Evolutionary conservation across 1,140 invertebrate species (phyloP).

Genomic region (Drosophila navojoa): DNA sequence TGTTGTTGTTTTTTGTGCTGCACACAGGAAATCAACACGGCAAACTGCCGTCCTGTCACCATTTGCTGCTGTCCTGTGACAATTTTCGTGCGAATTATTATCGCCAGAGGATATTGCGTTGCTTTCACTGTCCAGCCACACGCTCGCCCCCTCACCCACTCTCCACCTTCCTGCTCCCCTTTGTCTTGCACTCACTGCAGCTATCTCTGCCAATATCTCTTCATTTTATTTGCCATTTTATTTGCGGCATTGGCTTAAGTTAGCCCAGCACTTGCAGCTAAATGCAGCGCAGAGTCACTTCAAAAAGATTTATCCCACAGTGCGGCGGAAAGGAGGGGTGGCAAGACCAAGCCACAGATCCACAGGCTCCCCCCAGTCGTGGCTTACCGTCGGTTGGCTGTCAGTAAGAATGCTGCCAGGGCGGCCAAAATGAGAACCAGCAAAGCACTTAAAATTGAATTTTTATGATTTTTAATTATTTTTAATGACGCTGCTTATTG

Average conservation of each 20-base stretch:
- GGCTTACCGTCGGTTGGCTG: constrained; percentile 54
- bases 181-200: not conserved
- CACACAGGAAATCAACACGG: constrained; percentile 80
- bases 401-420: constrained; percentile 59
- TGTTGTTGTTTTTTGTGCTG: constrained; percentile 56
- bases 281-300: constrained; percentile 65
- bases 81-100: constrained; percentile 73
- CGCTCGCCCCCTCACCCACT: not conserved
- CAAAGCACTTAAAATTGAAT: constrained; percentile 78
- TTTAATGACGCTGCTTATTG: constrained; percentile 82
- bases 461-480: constrained; percentile 84
- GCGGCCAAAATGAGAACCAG: constrained; percentile 49
- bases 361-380: not conserved
- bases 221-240: constrained; percentile 49
- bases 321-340: not conserved
- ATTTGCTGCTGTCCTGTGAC: constrained; percentile 53
- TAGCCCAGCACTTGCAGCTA: constrained; percentile 44
- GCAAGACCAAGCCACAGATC: not conserved
- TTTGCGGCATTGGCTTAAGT: constrained; percentile 65
- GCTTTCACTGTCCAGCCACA: constrained; percentile 21
- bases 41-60: constrained; percentile 48
- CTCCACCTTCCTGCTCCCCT: not conserved
- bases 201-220: constrained; percentile 45
- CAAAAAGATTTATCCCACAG: constrained; percentile 31
- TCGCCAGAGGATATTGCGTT: constrained; percentile 76